Conservation (phyloP, 2,113 vertebrate genomes). For the Hyla sarda region DNA sequence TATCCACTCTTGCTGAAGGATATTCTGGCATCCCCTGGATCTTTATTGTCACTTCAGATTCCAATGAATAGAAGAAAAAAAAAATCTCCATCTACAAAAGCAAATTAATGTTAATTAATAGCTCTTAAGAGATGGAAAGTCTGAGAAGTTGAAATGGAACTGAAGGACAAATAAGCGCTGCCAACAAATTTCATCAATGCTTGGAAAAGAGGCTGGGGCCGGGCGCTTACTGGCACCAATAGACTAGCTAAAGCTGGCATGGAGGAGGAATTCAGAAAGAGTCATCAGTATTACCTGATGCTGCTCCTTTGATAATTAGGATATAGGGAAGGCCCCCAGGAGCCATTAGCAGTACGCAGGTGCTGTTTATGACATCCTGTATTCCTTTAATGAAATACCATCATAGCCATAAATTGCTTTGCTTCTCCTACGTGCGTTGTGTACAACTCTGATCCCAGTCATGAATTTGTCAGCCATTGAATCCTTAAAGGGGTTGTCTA, state of each 20-base stretch:
- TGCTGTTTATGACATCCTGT: no score
- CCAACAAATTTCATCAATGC: slow-evolving; percentile 11
- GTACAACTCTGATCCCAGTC: no score
- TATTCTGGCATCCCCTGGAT: not conserved
- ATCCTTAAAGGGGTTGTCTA: no score
- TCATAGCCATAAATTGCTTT: no score
- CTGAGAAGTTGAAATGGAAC: slow-evolving; percentile 19
- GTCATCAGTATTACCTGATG: not conserved
- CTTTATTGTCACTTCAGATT: not conserved
- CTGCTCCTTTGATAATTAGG: not conserved
- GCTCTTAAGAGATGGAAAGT: slow-evolving; percentile 34
- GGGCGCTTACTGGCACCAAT: not conserved
- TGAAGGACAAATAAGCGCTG: slow-evolving; percentile 36
- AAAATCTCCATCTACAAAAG: not conserved
- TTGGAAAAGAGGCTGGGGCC: not conserved
- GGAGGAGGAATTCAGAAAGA: not conserved
- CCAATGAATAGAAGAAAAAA: not conserved
- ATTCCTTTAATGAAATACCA: no score
- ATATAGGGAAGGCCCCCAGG: no score
- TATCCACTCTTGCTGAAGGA: not conserved
- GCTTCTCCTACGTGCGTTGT: no score
- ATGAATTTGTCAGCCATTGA: no score
- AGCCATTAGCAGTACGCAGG: no score
- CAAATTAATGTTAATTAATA: not conserved
- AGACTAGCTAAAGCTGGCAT: not conserved